These are phyloP conservation scores for Pocillopora verrucosa DNA, from an alignment of 64 coral and sea anemone genomes.

Conservation along the genomic window DNA sequence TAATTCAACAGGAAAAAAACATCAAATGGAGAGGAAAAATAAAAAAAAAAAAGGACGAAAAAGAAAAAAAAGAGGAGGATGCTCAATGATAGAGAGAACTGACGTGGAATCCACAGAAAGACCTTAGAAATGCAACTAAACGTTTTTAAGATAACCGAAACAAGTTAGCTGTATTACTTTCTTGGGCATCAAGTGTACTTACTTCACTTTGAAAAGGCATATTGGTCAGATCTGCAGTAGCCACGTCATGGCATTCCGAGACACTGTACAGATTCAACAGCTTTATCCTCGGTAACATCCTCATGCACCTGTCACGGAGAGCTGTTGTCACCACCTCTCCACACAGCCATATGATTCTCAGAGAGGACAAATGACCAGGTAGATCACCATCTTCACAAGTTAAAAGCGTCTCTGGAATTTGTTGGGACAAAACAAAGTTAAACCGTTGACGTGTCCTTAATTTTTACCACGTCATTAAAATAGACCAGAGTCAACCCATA, in stretches of 20 bases:
- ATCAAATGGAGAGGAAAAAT: too few relatives aligned
- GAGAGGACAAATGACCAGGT: constrained; percentile 43
- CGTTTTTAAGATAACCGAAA: too few relatives aligned
- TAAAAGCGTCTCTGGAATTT: constrained; percentile 69
- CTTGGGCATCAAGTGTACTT: background rate
- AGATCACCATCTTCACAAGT: constrained; percentile 74
- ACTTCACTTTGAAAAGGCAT: constrained; percentile 86
- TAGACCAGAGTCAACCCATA: too few relatives aligned
- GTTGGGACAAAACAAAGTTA: background rate
- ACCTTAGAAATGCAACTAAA: too few relatives aligned
- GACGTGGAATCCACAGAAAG: too few relatives aligned
- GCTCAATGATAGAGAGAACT: too few relatives aligned
- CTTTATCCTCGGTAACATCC: constrained; percentile 54
- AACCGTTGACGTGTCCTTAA: too few relatives aligned
- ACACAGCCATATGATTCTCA: constrained; percentile 79
- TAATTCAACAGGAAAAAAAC: too few relatives aligned
- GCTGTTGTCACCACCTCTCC: constrained; percentile 91
- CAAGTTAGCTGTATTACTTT: too few relatives aligned
- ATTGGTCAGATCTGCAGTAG: constrained; percentile 67
- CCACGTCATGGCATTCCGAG: constrained; percentile 85
- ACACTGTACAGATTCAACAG: constrained; percentile 88
- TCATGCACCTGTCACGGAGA: constrained; percentile 77
- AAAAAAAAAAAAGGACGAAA: background rate
- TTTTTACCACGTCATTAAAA: too few relatives aligned
- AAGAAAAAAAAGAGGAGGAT: background rate